phyloP scores from a whole-genome alignment of 2,888 invertebrate genomes.

The Thecophora atra region DNA sequence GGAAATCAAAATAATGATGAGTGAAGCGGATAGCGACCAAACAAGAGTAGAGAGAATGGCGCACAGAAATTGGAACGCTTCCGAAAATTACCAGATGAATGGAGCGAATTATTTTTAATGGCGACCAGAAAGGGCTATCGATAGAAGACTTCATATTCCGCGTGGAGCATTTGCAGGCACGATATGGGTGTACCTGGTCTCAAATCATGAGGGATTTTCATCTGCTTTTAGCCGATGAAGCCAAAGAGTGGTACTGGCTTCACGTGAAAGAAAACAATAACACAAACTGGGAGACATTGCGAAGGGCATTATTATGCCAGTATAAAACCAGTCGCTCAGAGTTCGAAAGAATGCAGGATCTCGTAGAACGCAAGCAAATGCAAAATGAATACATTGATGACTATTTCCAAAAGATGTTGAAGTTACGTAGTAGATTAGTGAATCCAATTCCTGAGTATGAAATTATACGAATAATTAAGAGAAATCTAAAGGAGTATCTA shows the following conservation, averaged over 20 bases:
- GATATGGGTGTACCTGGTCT: not conserved
- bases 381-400: not conserved
- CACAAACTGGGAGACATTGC: not conserved
- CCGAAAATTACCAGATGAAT: too few relatives aligned
- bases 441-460: slow-evolving; percentile 13
- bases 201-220: not conserved
- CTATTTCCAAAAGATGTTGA: slow-evolving; percentile 17
- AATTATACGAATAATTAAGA: slow-evolving; percentile 25
- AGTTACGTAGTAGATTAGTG: slow-evolving; percentile 10
- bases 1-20: too few relatives aligned
- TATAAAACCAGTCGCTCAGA: not conserved
- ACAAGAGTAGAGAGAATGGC: slow-evolving; percentile 13
- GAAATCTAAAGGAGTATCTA: slow-evolving; percentile 12
- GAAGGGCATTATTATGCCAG: too few relatives aligned
- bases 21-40: too few relatives aligned
- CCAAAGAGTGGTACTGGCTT: slow-evolving; percentile 7
- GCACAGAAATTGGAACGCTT: too few relatives aligned
- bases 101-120: not conserved
- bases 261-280: not conserved
- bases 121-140: not conserved
- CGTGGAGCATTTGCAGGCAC: not conserved
- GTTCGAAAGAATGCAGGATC: slow-evolving; percentile 21
- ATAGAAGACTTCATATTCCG: slow-evolving; percentile 9
- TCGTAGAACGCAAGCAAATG: not conserved
- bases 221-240: not conserved